phyloP scores from a whole-genome alignment of 2,888 invertebrate genomes.

The Acrobasis repandana region DNA sequence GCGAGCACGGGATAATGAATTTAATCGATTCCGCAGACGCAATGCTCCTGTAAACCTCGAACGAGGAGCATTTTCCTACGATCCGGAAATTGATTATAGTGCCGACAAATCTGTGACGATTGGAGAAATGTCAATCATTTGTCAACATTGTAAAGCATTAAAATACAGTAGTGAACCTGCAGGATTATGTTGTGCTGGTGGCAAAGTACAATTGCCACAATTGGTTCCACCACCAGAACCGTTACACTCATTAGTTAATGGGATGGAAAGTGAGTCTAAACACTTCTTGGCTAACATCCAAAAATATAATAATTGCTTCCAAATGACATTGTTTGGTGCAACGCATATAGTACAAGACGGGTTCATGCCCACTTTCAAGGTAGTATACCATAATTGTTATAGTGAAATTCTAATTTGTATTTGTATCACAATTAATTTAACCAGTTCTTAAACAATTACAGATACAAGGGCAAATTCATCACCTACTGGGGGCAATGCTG shows the following conservation, averaged over 20 bases:
- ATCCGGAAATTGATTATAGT: conserved; percentile 17
- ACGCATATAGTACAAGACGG: conserved; percentile 34
- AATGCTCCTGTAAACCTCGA: conserved; percentile 21
- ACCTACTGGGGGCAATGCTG: conserved; percentile 38
- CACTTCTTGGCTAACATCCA: conserved; percentile 43
- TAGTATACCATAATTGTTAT: conserved; percentile 29
- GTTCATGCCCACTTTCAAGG: conserved; percentile 44
- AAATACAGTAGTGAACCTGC: conserved; percentile 22
- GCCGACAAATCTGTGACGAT: conserved; percentile 20
- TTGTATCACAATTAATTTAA: conserved; percentile 1
- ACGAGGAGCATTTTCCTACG: conserved; percentile 3
- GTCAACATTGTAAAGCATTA: conserved; percentile 23
- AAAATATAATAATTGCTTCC: conserved; percentile 44
- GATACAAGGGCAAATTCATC: conserved; percentile 41
- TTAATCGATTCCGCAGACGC: conserved; percentile 26
- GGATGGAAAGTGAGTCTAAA: conserved; percentile 29
- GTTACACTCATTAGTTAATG: conserved; percentile 29
- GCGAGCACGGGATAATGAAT: conserved; percentile 30
- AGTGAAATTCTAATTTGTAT: conserved; percentile 26
- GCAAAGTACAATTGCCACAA: conserved; percentile 24
- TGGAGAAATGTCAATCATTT: conserved; percentile 22
- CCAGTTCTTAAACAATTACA: conserved; percentile 31
- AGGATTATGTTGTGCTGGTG: conserved; percentile 24
- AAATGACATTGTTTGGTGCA: conserved; percentile 47
- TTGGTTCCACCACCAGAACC: conserved; percentile 33